Conservation (phyloP, 2,888 invertebrate species). For the Rhagonycha fulva region DNA sequence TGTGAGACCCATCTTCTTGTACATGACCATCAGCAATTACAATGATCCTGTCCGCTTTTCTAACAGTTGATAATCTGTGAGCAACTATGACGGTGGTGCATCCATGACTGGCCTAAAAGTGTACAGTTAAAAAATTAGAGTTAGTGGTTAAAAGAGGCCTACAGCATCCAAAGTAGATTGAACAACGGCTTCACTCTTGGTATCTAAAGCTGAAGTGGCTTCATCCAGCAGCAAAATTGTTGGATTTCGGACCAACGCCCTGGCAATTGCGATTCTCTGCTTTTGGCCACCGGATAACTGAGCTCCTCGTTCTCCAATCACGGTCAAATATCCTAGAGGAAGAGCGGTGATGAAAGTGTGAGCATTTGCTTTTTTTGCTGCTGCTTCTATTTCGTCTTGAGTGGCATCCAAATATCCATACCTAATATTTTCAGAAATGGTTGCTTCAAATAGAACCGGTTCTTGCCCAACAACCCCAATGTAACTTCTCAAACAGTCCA, state of each 20-base stretch:
- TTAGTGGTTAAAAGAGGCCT: slow-evolving; percentile 20
- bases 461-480: slow-evolving; percentile 93
- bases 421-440: slow-evolving; percentile 82
- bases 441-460: slow-evolving; percentile 82
- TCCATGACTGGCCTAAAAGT: slow-evolving; percentile 66
- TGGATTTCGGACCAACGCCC: slow-evolving; percentile 83
- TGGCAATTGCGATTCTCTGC: slow-evolving; percentile 87
- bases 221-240: slow-evolving; percentile 80
- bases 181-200: slow-evolving; percentile 83
- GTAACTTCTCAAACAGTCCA: slow-evolving; percentile 76
- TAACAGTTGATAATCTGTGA: slow-evolving; percentile 75
- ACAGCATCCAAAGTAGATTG: slow-evolving; percentile 79
- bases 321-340: slow-evolving; percentile 79
- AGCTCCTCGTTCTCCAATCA: slow-evolving; percentile 85
- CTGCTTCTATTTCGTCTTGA: slow-evolving; percentile 67
- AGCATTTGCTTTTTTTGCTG: slow-evolving; percentile 77
- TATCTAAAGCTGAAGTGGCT: slow-evolving; percentile 89
- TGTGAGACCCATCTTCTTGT: slow-evolving; percentile 73
- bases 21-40: slow-evolving; percentile 71
- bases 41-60: slow-evolving; percentile 73
- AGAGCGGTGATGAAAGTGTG: slow-evolving; percentile 75
- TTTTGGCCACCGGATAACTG: slow-evolving; percentile 87
- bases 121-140: background rate
- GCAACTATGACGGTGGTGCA: slow-evolving; percentile 81
- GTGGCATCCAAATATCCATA: slow-evolving; percentile 71